Evolutionary conservation across 2,797 vertebrate species (phyloP).

Genomic region (Vultur gryphus): DNA sequence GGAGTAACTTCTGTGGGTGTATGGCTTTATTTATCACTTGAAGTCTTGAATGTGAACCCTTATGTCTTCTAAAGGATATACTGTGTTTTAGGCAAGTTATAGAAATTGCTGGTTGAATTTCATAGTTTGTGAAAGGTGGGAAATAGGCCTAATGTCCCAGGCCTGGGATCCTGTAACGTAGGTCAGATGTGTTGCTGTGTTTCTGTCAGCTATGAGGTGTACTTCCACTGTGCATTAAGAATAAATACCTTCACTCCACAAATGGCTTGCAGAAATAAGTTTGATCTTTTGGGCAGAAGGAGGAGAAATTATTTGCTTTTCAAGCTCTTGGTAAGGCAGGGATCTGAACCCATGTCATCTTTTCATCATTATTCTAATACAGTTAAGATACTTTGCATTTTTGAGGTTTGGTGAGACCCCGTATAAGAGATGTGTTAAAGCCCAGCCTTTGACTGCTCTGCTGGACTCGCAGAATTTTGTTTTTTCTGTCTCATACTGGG

Average conservation of each 20-base stretch:
- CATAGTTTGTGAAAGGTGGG: background rate
- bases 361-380: background rate
- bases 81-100: background rate
- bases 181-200: background rate
- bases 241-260: background rate
- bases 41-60: background rate
- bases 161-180: background rate
- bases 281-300: background rate
- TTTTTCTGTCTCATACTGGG: background rate
- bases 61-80: background rate
- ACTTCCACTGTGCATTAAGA: background rate
- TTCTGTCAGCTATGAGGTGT: background rate
- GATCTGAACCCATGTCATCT: background rate
- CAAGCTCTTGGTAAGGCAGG: background rate
- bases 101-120: background rate
- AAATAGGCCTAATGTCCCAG: background rate
- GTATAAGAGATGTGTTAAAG: background rate
- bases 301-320: background rate
- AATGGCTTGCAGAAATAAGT: background rate
- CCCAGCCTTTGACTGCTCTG: background rate
- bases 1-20: background rate
- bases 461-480: background rate
- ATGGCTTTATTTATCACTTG: background rate
- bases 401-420: background rate
- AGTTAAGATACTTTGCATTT: background rate